A percentile compares a stretch with the other conserved stretches of the same genome.
Evolutionary conservation across 2,888 invertebrate genomes (phyloP).

Genomic region (Aelia acuminata): DNA sequence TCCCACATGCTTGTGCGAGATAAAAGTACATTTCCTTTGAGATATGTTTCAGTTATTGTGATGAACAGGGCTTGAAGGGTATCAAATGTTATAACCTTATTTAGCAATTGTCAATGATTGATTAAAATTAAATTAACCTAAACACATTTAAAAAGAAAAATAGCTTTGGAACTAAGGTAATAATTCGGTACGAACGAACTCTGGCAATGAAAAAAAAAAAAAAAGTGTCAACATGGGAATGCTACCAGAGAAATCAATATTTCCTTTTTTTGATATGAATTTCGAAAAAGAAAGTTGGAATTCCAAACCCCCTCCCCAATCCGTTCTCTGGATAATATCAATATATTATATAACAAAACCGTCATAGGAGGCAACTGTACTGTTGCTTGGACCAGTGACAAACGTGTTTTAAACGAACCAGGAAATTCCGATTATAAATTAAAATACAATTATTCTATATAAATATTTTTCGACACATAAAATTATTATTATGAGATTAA

Average conservation of each 20-base stretch:
- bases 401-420: neutral
- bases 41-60: neutral
- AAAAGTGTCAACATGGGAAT: neutral
- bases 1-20: neutral
- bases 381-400: neutral
- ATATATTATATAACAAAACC: neutral
- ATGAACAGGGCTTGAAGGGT: neutral
- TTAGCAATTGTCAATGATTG: no score
- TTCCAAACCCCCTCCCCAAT: neutral
- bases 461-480: neutral
- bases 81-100: no score
- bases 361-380: neutral
- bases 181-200: neutral
- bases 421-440: neutral
- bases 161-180: neutral
- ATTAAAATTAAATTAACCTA: no score
- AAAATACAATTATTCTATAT: neutral
- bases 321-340: neutral
- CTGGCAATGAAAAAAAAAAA: neutral
- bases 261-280: constrained; percentile 8
- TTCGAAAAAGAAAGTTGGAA: constrained; percentile 35
- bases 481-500: no score
- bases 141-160: no score
- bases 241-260: neutral
- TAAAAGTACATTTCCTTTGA: neutral